Percentiles rank a stretch among this genome's conserved stretches.
Conservation (phyloP, 2,888 invertebrate species). For the Dicycla oo region DNA sequence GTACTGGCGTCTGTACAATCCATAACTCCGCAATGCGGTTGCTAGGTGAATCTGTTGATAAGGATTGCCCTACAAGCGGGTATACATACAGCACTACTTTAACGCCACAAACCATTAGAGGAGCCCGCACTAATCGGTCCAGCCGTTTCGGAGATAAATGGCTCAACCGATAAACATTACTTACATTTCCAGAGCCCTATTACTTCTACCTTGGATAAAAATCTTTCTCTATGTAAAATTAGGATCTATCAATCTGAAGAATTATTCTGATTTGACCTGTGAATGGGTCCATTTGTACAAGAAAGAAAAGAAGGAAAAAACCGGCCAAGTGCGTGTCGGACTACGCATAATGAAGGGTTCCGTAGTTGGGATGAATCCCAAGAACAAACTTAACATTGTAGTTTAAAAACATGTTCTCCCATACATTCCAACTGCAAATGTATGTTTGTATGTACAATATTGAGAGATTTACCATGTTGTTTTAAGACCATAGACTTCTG, state of each 20-base stretch:
- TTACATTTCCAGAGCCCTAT: slow-evolving; percentile 49
- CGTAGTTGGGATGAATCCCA: no score
- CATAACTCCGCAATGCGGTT: neutral
- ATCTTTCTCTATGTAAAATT: slow-evolving; percentile 23
- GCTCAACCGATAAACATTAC: slow-evolving; percentile 44
- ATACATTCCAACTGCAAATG: no score
- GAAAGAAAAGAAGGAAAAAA: no score
- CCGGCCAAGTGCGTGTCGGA: no score
- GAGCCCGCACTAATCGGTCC: slow-evolving; percentile 54
- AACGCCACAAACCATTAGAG: slow-evolving; percentile 57
- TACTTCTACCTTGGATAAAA: slow-evolving; percentile 42
- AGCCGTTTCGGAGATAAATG: slow-evolving; percentile 60
- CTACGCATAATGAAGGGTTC: no score
- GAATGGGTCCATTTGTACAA: no score
- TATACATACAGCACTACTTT: slow-evolving; percentile 52
- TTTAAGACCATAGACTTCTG: no score
- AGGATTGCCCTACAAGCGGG: slow-evolving; percentile 35
- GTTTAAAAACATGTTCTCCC: no score
- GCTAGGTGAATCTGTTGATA: slow-evolving; percentile 17
- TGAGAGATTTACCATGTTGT: no score
- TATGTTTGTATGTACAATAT: no score
- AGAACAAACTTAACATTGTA: no score
- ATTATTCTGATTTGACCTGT: neutral
- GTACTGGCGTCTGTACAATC: no score
- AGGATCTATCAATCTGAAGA: slow-evolving; percentile 11